phyloP scores from a whole-genome alignment of 2,888 invertebrate genomes.

The Idaea straminata region DNA sequence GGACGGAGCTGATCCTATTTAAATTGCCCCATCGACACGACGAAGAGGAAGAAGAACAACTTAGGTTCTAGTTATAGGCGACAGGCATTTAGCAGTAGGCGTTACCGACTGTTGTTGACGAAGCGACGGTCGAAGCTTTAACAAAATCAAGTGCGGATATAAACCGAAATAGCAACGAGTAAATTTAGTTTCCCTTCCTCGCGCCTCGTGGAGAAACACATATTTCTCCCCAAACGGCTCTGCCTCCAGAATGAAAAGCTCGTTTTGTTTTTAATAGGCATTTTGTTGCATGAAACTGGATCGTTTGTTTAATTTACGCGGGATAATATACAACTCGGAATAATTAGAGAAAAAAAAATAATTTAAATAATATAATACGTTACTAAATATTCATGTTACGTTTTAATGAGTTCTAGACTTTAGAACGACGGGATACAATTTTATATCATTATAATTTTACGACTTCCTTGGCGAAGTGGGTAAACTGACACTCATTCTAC shows the following conservation, averaged over 20 bases:
- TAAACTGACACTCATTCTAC: too few species aligned
- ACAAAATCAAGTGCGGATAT: not conserved
- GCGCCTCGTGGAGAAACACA: slow-evolving; percentile 21
- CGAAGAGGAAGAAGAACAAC: too few species aligned
- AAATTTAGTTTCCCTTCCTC: slow-evolving; percentile 20
- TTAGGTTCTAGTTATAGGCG: too few species aligned
- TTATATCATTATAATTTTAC: too few species aligned
- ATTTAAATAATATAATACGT: not conserved
- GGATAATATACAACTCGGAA: slow-evolving; percentile 28
- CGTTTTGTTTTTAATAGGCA: slow-evolving; percentile 34
- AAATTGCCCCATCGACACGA: too few species aligned
- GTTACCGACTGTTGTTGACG: too few species aligned
- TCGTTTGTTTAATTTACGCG: slow-evolving; percentile 29
- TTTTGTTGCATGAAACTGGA: slow-evolving; percentile 30
- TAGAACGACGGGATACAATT: not conserved
- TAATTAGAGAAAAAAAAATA: slow-evolving; percentile 27
- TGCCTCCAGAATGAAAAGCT: slow-evolving; percentile 28
- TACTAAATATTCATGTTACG: not conserved
- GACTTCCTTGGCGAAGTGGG: too few species aligned
- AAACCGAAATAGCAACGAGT: slow-evolving; percentile 19
- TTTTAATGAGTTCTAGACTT: not conserved
- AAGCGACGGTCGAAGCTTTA: not conserved
- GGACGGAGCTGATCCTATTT: too few species aligned
- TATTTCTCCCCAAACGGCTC: slow-evolving; percentile 34
- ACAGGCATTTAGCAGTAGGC: too few species aligned